Conservation (phyloP, 2,113 vertebrate species). For the Solea senegalensis region DNA sequence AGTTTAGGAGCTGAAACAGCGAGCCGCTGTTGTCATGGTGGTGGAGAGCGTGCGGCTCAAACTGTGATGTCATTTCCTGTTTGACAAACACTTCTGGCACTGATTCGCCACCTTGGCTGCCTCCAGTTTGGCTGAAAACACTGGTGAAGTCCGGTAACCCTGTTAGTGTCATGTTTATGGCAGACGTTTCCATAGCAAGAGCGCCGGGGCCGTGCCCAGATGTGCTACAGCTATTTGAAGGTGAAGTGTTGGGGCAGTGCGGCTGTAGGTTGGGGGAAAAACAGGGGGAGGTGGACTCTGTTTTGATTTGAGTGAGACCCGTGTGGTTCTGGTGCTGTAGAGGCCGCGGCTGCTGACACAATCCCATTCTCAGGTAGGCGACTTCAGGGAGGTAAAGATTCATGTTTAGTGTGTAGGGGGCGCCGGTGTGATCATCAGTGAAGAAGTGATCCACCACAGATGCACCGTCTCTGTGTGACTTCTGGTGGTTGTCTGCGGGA, state of each 20-base stretch:
- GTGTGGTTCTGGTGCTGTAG: conserved; percentile 62
- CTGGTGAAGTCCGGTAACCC: conserved; percentile 96
- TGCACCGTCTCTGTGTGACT: conserved; percentile 87
- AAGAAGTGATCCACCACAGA: conserved; percentile 93
- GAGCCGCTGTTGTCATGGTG: conserved; percentile 83
- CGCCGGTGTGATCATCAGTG: conserved; percentile 82
- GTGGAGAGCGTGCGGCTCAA: conserved; percentile 63
- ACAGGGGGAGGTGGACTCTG: conserved; percentile 83
- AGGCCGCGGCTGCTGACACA: conserved; percentile 88
- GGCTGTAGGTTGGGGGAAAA: conserved; percentile 88
- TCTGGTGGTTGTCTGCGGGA: conserved; percentile 67
- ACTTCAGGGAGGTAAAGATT: conserved; percentile 95
- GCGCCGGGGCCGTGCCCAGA: conserved; percentile 45
- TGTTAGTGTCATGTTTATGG: conserved; percentile 74
- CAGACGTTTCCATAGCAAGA: conserved; percentile 69
- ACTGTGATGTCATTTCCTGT: conserved; percentile 89
- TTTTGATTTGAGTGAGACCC: conserved; percentile 89
- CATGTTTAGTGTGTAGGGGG: conserved; percentile 98
- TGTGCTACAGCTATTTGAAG: conserved; percentile 54
- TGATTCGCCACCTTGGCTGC: conserved; percentile 28
- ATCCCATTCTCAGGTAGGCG: conserved; percentile 91
- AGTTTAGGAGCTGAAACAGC: conserved; percentile 92
- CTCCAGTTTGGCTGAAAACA: conserved; percentile 88
- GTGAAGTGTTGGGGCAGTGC: conserved; percentile 80
- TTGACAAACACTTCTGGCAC: conserved; percentile 90